These are phyloP conservation scores for Platycercus adscitus DNA, from an alignment of 2,113 vertebrate species.

Conservation along the genomic window DNA sequence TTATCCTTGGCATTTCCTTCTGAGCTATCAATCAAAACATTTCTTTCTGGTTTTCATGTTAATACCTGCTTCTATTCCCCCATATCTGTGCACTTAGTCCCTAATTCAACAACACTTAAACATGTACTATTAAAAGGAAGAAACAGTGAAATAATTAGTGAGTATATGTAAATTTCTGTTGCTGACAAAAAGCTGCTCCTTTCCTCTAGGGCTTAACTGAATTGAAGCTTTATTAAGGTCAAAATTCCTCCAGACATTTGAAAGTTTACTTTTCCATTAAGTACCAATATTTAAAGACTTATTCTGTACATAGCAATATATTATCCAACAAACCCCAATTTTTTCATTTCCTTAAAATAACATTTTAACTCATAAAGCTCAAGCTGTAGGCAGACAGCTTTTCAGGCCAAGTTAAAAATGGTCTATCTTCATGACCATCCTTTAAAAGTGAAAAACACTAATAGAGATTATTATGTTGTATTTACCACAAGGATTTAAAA, in stretches of 20 bases:
- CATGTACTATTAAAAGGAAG: not conserved
- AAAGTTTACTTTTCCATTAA: not conserved
- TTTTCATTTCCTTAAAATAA: not conserved
- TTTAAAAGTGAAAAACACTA: not conserved
- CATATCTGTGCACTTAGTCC: not conserved
- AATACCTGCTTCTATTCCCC: not conserved
- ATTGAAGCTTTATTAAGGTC: not conserved
- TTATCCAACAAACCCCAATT: accelerated
- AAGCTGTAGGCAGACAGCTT: not conserved
- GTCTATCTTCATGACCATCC: not conserved
- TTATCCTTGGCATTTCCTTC: conserved; percentile 60
- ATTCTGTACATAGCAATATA: not conserved
- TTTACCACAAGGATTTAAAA: not conserved
- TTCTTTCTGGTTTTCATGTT: conserved; percentile 13
- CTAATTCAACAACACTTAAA: not conserved
- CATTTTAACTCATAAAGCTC: not conserved
- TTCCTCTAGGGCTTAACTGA: not conserved
- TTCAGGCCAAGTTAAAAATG: not conserved
- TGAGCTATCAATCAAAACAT: conserved; percentile 48
- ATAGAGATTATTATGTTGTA: not conserved
- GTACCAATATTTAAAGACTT: not conserved
- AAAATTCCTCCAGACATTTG: not conserved
- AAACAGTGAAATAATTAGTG: not conserved
- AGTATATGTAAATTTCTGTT: not conserved
- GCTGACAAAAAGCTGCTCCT: not conserved